Conservation (phyloP, 2,113 vertebrate species). For the Galemys pyrenaicus region DNA sequence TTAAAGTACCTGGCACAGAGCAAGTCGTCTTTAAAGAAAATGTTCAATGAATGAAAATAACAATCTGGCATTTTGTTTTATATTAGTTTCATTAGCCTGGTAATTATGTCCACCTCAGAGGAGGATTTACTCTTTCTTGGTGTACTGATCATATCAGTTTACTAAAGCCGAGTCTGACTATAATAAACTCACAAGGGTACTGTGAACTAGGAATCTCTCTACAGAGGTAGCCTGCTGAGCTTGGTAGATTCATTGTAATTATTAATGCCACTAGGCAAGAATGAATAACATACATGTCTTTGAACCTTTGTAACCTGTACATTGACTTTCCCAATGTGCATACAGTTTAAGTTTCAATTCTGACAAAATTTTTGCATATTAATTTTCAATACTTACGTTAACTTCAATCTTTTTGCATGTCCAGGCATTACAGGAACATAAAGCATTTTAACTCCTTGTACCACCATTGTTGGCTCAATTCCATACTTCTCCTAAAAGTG, state of each 20-base stretch:
- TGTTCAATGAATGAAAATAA: not conserved
- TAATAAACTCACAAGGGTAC: not conserved
- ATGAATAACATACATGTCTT: constrained; percentile 11
- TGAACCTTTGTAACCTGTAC: not conserved
- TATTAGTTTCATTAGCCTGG: not conserved
- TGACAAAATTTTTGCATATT: not conserved
- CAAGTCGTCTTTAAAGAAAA: not conserved
- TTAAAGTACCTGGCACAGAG: not conserved
- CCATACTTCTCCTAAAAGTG: constrained; percentile 94
- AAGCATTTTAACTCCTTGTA: constrained; percentile 99
- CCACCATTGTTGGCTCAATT: constrained; percentile 98
- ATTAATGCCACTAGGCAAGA: not conserved
- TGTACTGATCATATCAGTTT: not conserved
- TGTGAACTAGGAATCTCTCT: not conserved
- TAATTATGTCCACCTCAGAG: not conserved
- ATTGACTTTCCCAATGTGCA: constrained; percentile 19
- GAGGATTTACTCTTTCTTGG: not conserved
- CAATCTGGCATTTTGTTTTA: constrained; percentile 7
- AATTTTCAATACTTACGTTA: constrained; percentile 90
- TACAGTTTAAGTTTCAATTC: constrained; percentile 7
- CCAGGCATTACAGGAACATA: constrained; percentile 99
- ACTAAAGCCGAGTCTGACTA: constrained; percentile 10
- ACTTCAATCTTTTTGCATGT: constrained; percentile 96
- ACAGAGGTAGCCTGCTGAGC: not conserved
- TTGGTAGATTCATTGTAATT: not conserved